Conservation (phyloP, 1,140 invertebrate species). For the Saccostrea cuccullata region DNA sequence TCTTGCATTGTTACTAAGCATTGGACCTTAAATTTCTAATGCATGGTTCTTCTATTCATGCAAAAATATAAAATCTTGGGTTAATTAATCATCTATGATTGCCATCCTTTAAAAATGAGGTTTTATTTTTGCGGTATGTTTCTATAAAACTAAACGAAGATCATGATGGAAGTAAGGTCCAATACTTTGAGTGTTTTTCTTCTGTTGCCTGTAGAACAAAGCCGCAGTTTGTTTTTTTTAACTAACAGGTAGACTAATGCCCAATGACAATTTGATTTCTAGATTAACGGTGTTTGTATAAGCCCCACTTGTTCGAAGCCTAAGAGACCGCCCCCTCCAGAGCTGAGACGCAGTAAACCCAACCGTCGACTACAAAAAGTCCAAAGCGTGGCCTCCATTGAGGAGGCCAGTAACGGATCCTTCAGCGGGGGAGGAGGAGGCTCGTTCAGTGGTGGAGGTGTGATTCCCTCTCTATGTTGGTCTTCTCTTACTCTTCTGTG, state of each 20-base stretch:
- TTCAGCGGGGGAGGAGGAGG: constrained; percentile 59
- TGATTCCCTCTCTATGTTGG: constrained; percentile 16
- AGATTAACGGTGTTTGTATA: constrained; percentile 89
- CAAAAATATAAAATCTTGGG: too few species aligned
- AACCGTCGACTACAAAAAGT: constrained; percentile 77
- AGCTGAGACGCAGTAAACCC: constrained; percentile 78
- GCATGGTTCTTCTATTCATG: too few species aligned
- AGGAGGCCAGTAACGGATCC: constrained; percentile 73
- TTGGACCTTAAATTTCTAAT: not conserved
- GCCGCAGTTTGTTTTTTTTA: not conserved
- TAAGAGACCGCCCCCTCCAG: constrained; percentile 72
- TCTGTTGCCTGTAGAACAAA: not conserved
- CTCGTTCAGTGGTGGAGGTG: constrained; percentile 43
- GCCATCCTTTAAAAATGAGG: not conserved
- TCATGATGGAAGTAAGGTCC: not conserved
- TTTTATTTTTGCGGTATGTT: not conserved
- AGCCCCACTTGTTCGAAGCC: constrained; percentile 80
- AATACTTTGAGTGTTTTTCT: not conserved
- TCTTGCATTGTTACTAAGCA: not conserved
- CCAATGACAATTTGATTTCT: constrained; percentile 70
- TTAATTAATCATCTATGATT: too few species aligned
- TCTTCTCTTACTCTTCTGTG: not conserved
- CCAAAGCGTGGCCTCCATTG: constrained; percentile 76
- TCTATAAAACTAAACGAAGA: not conserved
- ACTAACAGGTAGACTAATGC: constrained; percentile 25